phyloP scores from a whole-genome alignment of 23 tunicate genomes.

The Aplidium turbinatum region DNA sequence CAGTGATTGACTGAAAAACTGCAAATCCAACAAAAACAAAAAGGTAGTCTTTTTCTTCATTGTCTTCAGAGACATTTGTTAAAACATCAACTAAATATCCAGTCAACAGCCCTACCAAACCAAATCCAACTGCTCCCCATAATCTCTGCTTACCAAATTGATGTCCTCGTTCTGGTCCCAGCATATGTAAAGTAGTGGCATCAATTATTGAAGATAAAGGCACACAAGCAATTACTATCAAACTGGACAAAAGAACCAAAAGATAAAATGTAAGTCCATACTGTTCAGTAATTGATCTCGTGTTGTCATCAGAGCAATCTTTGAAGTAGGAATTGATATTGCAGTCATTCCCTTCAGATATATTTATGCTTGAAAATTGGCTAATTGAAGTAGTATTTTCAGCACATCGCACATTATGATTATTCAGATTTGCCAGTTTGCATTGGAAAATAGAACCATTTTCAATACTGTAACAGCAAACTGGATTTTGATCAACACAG shows the following conservation, averaged over 20 bases:
- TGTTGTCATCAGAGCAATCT: neutral
- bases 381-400: neutral
- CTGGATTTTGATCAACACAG: too few relatives aligned
- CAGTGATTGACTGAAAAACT: constrained; percentile 26
- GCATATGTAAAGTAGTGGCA: constrained; percentile 65
- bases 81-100: constrained; percentile 43
- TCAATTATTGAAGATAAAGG: constrained; percentile 72
- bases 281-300: too few relatives aligned
- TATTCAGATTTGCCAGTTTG: too few relatives aligned
- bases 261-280: constrained; percentile 61
- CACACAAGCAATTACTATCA: constrained; percentile 40
- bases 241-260: constrained; percentile 43
- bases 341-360: too few relatives aligned
- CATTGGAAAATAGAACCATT: too few relatives aligned
- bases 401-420: too few relatives aligned
- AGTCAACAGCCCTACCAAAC: constrained; percentile 45
- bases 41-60: constrained; percentile 29
- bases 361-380: too few relatives aligned
- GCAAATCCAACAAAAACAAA: constrained; percentile 41
- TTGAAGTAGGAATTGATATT: neutral
- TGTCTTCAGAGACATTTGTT: neutral
- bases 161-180: constrained; percentile 39
- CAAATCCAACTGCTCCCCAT: constrained; percentile 84
- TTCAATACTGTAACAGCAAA: too few relatives aligned
- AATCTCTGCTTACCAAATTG: constrained; percentile 72